A percentile compares a stretch with the other conserved stretches of the same genome.
Evolutionary conservation across 1,140 invertebrate genomes (phyloP).

Genomic region (Caenorhabditis tropicalis): DNA sequence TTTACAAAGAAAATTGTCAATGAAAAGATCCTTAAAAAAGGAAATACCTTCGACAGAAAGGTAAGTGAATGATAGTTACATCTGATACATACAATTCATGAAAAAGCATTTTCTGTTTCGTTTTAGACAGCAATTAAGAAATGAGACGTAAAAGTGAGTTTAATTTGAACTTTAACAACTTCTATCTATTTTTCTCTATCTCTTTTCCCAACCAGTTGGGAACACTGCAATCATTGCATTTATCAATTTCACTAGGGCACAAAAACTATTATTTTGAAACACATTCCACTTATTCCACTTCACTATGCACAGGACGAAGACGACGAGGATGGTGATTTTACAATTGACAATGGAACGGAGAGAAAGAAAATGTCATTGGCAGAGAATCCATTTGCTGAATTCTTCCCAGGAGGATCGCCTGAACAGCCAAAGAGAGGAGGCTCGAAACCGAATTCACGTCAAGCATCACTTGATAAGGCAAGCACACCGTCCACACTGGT

Average conservation of each 20-base stretch:
- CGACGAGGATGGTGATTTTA: not conserved
- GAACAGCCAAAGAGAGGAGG: conserved; percentile 11
- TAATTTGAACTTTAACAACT: not conserved
- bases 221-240: not conserved
- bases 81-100: not conserved
- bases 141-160: not conserved
- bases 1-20: conserved; percentile 63
- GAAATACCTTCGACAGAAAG: conserved; percentile 9
- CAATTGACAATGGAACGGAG: conserved; percentile 12
- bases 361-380: conserved; percentile 17
- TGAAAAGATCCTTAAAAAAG: conserved; percentile 59
- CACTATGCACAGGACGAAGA: not conserved
- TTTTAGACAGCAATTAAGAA: not conserved
- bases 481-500: not conserved
- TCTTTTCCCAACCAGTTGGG: not conserved
- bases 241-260: not conserved
- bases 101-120: not conserved
- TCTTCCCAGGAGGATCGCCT: conserved; percentile 18
- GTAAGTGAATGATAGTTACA: not conserved
- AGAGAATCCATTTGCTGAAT: conserved; percentile 10
- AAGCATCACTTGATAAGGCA: conserved; percentile 37
- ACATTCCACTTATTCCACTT: not conserved
- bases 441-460: conserved; percentile 19
- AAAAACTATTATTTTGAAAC: not conserved
- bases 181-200: not conserved